phyloP scores from a whole-genome alignment of 2,113 vertebrate species.

The Embiotoca jacksoni region DNA sequence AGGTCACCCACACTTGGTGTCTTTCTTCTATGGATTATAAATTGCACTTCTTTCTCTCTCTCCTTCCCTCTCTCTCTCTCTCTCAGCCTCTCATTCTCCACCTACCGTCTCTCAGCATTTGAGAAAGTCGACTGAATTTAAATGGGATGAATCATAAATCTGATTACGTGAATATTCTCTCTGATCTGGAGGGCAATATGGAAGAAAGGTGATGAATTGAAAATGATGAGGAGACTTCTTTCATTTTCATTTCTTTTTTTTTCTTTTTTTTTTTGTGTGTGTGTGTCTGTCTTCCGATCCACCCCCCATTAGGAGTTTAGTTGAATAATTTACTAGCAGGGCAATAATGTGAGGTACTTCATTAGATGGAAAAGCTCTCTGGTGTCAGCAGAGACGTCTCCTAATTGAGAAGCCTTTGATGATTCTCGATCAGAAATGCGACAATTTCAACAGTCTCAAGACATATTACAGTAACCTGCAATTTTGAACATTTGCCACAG shows the following conservation, averaged over 20 bases:
- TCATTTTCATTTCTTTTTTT: constrained; percentile 63
- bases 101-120: constrained; percentile 69
- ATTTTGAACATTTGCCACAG: constrained; percentile 28
- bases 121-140: constrained; percentile 83
- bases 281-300: constrained; percentile 26
- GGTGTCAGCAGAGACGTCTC: constrained; percentile 62
- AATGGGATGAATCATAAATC: constrained; percentile 86
- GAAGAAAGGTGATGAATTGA: constrained; percentile 77
- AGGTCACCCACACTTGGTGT: constrained; percentile 75
- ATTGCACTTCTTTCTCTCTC: constrained; percentile 58
- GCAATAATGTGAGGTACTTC: constrained; percentile 72
- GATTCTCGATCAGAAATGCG: constrained; percentile 56
- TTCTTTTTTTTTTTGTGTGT: constrained; percentile 50
- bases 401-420: constrained; percentile 73
- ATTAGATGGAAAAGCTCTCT: constrained; percentile 72
- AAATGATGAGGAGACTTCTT: constrained; percentile 75
- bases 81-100: constrained; percentile 52
- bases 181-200: constrained; percentile 79
- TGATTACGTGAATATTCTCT: constrained; percentile 85
- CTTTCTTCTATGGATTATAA: constrained; percentile 73
- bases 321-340: constrained; percentile 79
- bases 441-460: constrained; percentile 49
- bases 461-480: constrained; percentile 36
- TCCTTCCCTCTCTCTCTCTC: constrained; percentile 32
- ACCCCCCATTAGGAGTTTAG: constrained; percentile 65